Conservation (phyloP, 2,113 vertebrate genomes). For the Condylura cristata region DNA sequence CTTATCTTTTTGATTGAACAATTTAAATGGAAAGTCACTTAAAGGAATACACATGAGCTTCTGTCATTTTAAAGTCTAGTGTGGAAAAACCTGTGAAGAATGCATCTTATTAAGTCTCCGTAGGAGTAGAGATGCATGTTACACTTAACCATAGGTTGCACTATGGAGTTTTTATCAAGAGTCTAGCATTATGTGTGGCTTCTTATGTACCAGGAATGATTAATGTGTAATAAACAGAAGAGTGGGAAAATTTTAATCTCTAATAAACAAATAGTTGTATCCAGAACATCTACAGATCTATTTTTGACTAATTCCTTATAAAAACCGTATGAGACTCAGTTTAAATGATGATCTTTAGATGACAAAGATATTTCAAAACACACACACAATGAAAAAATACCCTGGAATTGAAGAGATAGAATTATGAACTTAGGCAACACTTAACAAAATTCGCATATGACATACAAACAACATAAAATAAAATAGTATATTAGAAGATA, state of each 20-base stretch:
- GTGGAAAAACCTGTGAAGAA: not conserved
- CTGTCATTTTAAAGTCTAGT: not conserved
- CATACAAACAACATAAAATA: not conserved
- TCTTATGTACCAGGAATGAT: not conserved
- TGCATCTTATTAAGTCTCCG: not conserved
- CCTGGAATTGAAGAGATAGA: not conserved
- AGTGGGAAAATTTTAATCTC: not conserved
- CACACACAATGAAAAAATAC: not conserved
- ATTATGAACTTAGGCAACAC: not conserved
- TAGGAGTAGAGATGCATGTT: not conserved
- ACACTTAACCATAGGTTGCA: not conserved
- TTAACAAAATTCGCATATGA: not conserved
- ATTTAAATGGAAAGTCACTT: constrained; percentile 20
- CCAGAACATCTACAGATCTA: not conserved
- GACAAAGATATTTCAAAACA: not conserved
- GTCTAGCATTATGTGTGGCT: not conserved
- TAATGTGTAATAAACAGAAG: not conserved
- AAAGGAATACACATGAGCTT: not conserved
- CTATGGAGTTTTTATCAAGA: not conserved
- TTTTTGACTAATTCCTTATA: not conserved
- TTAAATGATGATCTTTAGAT: not conserved
- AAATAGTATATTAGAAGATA: not conserved
- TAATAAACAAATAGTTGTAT: not conserved
- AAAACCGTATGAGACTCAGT: not conserved
- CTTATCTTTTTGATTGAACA: not conserved